Base-by-base conservation (phyloP, 2,888 invertebrate genomes). In the Diplolepis rosae region DNA sequence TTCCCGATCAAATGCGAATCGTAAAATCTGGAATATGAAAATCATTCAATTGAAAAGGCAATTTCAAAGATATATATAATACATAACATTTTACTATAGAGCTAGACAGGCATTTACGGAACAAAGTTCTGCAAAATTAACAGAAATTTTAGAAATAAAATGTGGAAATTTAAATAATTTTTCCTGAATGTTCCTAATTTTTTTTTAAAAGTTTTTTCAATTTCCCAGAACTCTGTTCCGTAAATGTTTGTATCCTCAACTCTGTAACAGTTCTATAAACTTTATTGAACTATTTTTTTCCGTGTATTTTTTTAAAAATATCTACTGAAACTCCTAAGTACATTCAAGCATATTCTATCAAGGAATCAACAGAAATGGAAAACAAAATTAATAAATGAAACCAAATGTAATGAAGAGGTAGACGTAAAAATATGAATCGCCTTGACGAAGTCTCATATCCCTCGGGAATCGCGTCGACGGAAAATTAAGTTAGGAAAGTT, bases 401-500 rank as follows among this genome's bases (percentile, higher is more conserved):
- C 65, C 52, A 11, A 70, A 78, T 67, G 71, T 69, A 61, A 30
- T 66, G 65, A 68, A 72, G 51, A 73, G 66, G 71, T 75, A 72
- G 66, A 65, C 72, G 73, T 77, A 79, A 82, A 81, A 81, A 81
- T 73, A 76, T 76, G 78, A 83, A 80, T 86, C 82, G 82, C 78
- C 80, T 77, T 80, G 78, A 79, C 79, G 81, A 81, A 81, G 78
- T 77, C 74, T 73, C 76, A 68, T 70, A 69, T 87, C 87, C 87
- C 86, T 70, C 72, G 84, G 86, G 88, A 84, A 80, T 75, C 82
- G 79, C 84, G 87, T 88, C 87, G 86, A 82, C 88, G 84, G 80
- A 81, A 81, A 88, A 88, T 85, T 88, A 86, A 83, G 87, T 88
- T 88, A 85, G 84, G 81, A 84, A 88, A 88, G 88, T 88, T 88